Conservation (phyloP, 1,140 invertebrate species). For the Euwallacea similis region DNA sequence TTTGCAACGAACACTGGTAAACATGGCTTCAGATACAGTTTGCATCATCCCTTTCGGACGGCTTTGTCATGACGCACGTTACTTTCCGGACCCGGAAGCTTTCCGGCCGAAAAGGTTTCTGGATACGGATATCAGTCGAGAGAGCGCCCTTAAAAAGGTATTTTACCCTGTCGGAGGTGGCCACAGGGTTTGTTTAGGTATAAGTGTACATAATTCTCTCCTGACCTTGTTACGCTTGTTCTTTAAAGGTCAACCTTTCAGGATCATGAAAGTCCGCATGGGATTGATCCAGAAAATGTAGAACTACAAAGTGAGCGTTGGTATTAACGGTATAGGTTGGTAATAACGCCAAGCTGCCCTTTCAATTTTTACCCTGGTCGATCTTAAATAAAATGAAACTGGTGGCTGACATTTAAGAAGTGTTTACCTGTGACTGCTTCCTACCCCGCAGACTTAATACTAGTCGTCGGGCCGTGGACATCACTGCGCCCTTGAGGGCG, state of each 20-base stretch:
- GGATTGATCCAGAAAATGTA: conserved; percentile 55
- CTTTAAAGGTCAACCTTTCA: conserved; percentile 68
- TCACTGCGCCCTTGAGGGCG: conserved; percentile 49
- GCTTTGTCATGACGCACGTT: conserved; percentile 58
- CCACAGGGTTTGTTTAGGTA: conserved; percentile 64
- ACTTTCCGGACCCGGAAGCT: conserved; percentile 60
- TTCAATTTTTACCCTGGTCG: conserved; percentile 35
- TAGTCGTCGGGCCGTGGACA: conserved; percentile 69
- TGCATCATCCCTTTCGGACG: conserved; percentile 61
- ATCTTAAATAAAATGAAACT: conserved; percentile 46
- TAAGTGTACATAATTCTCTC: conserved; percentile 28
- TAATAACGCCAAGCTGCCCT: conserved; percentile 39
- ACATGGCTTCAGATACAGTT: conserved; percentile 55
- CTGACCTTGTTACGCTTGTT: background rate
- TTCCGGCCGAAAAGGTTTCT: conserved; percentile 67
- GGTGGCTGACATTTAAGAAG: conserved; percentile 52
- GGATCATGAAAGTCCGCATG: conserved; percentile 56
- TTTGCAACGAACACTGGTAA: conserved; percentile 44
- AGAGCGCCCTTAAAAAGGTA: conserved; percentile 18
- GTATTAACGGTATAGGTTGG: conserved; percentile 41
- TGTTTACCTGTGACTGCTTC: conserved; percentile 53
- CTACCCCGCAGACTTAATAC: conserved; percentile 67
- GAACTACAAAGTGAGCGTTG: conserved; percentile 51
- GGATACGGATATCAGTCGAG: conserved; percentile 44
- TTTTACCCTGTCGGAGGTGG: conserved; percentile 68